Base-by-base conservation (phyloP, 2,888 invertebrate species). In the Polydrusus tereticollis region DNA sequence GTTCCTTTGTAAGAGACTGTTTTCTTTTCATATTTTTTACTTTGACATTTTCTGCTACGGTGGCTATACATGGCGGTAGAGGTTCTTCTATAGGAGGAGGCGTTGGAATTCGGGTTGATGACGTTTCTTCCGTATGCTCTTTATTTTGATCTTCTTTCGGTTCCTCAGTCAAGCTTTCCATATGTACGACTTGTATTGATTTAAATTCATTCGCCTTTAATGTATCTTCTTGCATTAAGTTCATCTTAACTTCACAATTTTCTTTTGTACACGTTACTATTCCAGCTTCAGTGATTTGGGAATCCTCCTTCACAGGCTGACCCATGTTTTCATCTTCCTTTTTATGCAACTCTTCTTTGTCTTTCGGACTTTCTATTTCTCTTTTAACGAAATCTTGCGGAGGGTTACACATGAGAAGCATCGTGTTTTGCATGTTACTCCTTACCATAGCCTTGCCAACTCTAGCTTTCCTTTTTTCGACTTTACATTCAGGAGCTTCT, bases 401-500 rank as follows among this genome's bases (percentile, higher is more conserved):
- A 1, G 83, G 80, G 57, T 86, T 85, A 78, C 86, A 86, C 86
- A 86, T 86, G 33, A 90, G 79, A 0, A 89, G 83, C 77, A 88
- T 86, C 16, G 86, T 87, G 43, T 88, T 89, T 55, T 82, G 80
- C 59, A 89, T 87, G 21, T 88, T 88, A 77, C 90, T 89, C 18
- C 92, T 86, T 7, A 91, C 92, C 90, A 92, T 92, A 26, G 88
- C 90, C 82, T 92, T 92, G 57, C 89, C 89, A 59, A 89, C 85
- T 63, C 89, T 86, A 26, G 89, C 89, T 80, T 88, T 88, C 38
- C 88, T 83, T 69, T 85, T 84, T 70, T 86, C 84, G 10, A 78
- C 72, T 69, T 81, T 81, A 57, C 77, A 78, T 38, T 80, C 78
- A 52, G 78, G 79, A 65, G 69, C 76, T 67, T 75, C 77, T 21